These are phyloP conservation scores for Meteorus cinctellus DNA, from an alignment of 2,888 invertebrate species.

Conservation along the genomic window DNA sequence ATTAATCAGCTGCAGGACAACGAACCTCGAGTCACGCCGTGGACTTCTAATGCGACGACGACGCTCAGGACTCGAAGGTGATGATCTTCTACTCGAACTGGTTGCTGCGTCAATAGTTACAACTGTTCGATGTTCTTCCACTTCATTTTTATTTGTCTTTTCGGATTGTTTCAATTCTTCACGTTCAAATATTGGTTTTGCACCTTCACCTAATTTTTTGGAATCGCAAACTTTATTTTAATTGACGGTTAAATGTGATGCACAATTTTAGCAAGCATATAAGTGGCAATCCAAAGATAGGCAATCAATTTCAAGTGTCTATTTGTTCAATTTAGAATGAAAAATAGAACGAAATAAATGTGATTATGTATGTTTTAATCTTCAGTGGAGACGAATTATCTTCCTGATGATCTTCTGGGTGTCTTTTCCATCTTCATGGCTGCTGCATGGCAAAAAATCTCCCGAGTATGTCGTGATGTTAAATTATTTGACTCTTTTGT, in stretches of 20 bases:
- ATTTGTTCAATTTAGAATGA: neutral
- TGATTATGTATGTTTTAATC: neutral
- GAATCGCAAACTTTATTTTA: neutral
- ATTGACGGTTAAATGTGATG: neutral
- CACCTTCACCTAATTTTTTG: slow-evolving; percentile 56
- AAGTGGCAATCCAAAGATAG: neutral
- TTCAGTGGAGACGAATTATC: neutral
- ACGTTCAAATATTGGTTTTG: slow-evolving; percentile 62
- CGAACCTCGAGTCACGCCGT: slow-evolving; percentile 48
- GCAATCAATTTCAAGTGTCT: neutral
- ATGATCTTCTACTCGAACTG: slow-evolving; percentile 36
- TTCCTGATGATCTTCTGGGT: neutral
- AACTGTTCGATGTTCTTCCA: slow-evolving; percentile 56
- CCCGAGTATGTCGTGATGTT: neutral
- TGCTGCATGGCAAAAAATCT: neutral
- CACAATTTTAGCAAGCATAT: neutral
- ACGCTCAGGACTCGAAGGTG: slow-evolving; percentile 33
- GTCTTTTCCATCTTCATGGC: neutral
- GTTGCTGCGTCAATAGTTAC: slow-evolving; percentile 41
- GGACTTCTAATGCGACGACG: slow-evolving; percentile 27
- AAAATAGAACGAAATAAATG: neutral
- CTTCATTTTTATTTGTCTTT: slow-evolving; percentile 41
- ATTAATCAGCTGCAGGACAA: neutral
- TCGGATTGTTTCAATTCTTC: slow-evolving; percentile 56
- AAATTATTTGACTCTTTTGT: neutral